These are phyloP conservation scores for Squalus acanthias DNA, from an alignment of 2,797 vertebrate species.

Conservation along the genomic window DNA sequence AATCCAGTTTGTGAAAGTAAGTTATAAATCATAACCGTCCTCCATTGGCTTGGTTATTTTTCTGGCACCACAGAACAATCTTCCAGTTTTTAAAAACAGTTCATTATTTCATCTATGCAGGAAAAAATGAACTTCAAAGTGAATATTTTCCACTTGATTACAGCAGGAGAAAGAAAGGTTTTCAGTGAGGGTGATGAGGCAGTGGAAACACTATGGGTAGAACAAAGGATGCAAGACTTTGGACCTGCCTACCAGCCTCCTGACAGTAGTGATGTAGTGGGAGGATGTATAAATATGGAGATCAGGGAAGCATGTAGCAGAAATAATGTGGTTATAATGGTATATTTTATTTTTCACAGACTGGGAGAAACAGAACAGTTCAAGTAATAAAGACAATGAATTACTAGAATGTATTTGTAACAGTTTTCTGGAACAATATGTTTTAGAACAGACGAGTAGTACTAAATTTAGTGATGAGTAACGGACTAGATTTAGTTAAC, in stretches of 20 bases:
- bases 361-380: background rate
- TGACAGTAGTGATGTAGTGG: background rate
- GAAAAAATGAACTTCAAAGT: background rate
- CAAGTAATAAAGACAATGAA: background rate
- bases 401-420: background rate
- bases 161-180: background rate
- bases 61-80: background rate
- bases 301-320: background rate
- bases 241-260: background rate
- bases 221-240: background rate
- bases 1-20: background rate
- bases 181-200: background rate
- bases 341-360: background rate
- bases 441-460: background rate
- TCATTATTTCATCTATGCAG: background rate
- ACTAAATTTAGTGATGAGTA: background rate
- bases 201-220: background rate
- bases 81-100: background rate
- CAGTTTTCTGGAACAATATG: background rate
- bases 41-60: background rate
- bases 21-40: background rate
- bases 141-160: background rate
- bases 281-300: background rate
- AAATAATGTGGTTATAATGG: background rate
- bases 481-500: background rate